These are phyloP conservation scores for Rhea americana DNA, from an alignment of 2,113 vertebrate genomes.

Conservation along the genomic window DNA sequence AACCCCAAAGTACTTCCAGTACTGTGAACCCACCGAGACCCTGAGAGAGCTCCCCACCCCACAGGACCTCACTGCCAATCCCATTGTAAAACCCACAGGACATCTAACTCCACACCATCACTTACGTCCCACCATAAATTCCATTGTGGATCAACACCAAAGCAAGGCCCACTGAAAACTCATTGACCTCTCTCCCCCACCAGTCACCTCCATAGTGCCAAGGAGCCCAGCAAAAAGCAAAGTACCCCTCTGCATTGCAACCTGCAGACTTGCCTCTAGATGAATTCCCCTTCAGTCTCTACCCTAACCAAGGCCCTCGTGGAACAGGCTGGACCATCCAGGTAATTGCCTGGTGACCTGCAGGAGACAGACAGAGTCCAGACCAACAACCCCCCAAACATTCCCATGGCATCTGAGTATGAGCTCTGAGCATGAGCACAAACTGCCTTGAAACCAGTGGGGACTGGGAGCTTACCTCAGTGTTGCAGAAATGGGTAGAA, in stretches of 20 bases:
- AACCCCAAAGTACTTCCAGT: not conserved
- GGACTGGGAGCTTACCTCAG: not conserved
- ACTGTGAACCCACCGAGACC: too few relatives aligned
- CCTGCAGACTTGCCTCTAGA: too few relatives aligned
- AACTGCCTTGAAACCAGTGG: fast-evolving
- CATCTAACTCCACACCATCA: too few relatives aligned
- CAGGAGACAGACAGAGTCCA: fast-evolving
- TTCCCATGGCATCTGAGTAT: fast-evolving
- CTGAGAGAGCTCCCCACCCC: too few relatives aligned
- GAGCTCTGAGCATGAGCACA: not conserved
- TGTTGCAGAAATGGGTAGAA: fast-evolving
- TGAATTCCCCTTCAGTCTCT: not conserved
- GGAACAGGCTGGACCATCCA: not conserved
- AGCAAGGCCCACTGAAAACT: not conserved
- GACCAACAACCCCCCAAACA: fast-evolving
- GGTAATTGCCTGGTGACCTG: not conserved
- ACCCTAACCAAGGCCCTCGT: fast-evolving
- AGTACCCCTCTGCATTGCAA: not conserved
- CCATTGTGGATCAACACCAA: too few relatives aligned
- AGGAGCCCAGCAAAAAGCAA: not conserved
- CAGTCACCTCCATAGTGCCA: not conserved
- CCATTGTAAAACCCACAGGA: too few relatives aligned
- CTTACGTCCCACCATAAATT: too few relatives aligned
- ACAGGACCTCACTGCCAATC: not conserved
- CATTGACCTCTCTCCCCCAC: not conserved